These are phyloP conservation scores for Gnatocerus cornutus DNA, from an alignment of 2,888 invertebrate genomes.

Conservation along the genomic window DNA sequence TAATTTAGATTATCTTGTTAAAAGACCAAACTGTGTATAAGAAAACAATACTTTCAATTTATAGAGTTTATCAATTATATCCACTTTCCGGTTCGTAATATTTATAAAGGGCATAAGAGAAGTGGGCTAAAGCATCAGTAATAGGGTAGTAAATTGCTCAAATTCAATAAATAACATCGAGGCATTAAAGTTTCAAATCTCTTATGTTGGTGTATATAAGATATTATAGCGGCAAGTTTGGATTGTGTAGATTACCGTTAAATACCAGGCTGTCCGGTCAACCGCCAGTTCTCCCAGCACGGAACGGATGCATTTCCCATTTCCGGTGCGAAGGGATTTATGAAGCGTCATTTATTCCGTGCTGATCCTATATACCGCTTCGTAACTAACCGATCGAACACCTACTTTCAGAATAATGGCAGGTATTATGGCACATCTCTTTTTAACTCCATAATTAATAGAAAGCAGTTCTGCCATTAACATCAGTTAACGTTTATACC, in stretches of 20 bases:
- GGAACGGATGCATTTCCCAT: slow-evolving; percentile 64
- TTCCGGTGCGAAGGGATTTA: slow-evolving; percentile 63
- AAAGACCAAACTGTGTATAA: no score
- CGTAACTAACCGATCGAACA: slow-evolving; percentile 55
- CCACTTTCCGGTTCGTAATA: background rate
- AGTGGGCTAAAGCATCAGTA: background rate
- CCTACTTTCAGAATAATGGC: slow-evolving; percentile 39
- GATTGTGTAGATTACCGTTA: slow-evolving; percentile 62
- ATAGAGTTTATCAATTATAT: no score
- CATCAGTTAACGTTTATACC: background rate
- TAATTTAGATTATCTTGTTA: no score
- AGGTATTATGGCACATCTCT: slow-evolving; percentile 31
- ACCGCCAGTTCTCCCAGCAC: slow-evolving; percentile 59
- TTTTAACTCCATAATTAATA: slow-evolving; percentile 35
- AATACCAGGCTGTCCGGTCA: slow-evolving; percentile 61
- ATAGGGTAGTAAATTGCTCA: slow-evolving; percentile 5
- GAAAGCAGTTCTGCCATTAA: background rate
- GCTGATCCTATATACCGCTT: slow-evolving; percentile 57
- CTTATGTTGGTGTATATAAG: slow-evolving; percentile 43
- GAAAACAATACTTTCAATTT: no score
- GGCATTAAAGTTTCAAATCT: slow-evolving; percentile 45
- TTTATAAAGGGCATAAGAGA: background rate
- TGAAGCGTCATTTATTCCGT: slow-evolving; percentile 63
- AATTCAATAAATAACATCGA: slow-evolving; percentile 30
- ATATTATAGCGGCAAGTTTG: slow-evolving; percentile 55